Base-by-base conservation (phyloP, 2,888 invertebrate genomes). In the Brachylomia viminalis region DNA sequence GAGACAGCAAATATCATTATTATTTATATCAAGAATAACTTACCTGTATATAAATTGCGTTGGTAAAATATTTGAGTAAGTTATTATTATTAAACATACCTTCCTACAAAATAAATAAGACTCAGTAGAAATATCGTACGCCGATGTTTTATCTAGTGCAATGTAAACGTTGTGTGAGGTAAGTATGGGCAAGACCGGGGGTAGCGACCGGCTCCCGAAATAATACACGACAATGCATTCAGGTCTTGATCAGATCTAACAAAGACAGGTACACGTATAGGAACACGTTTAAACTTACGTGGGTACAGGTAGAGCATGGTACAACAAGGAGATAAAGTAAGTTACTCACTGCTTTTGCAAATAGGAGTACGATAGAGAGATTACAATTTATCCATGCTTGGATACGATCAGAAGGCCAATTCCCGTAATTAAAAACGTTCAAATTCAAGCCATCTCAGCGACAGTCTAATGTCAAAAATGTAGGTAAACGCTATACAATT, bases 221-320 rank as follows among this genome's bases (percentile, higher is more conserved):
- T 62, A 61, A 72, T 52, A 79, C 49, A 62, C 54, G 30, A 30
- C 69, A 38, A 67, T 78, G 59, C 65, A 45, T 70, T 83, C 17
- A 20, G 62, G 33, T 82, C 33, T 33, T 47, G 82, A 78, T 78
- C 38, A 59, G 27, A 82, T 82, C 64, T 58, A 45, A 49, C 47
- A 74, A 64, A 33, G 56, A 64, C 82, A 65, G 30, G 52, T 82
- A 75, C 38, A 49, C 54, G 7, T 38, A 38, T 38, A 49, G 15
- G 17, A 56, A 62, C 47, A 74, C 23, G 47, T 56, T 81, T 75
- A 33, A 6, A 64, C 15, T 56, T 52, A 33, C 27, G 13, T 56
- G 23, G 8, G 38, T 61, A 33, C 5, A 77, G 30, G 30, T 42
- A n/a, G 15, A 59, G 54, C n/a, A 20, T 17, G 5, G 17, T 33